Evolutionary conservation across 2,888 invertebrate species (phyloP), one percentile per base, ranked within the genome.

Genomic region (Lasioglossum leucozonium): DNA sequence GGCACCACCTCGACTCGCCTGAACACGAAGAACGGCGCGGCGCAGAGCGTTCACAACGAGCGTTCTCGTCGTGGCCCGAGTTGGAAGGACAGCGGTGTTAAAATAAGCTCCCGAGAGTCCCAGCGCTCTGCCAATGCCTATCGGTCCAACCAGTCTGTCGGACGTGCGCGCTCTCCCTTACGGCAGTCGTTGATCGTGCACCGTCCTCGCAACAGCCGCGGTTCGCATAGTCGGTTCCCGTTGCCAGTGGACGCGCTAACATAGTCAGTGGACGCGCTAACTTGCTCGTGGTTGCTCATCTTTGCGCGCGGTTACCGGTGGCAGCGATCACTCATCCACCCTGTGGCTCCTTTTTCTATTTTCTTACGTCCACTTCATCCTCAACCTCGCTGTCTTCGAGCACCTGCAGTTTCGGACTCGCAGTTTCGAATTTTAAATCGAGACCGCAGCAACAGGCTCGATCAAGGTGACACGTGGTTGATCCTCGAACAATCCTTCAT

Each of bases 31-130:
- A 51, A 22, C 82, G 73, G 76, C 58, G 77, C 83, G 81, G 62
- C 51, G 69, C 65, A 34, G 73, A 44, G 71, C 58, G 77, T 87
- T 89, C 79, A 84, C 88, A 79, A 67, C 71, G 81, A 65, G 79
- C 81, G 81, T 8, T 79, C 79, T 73, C 84, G 84, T 78, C 89
- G 88, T 84, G 87, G 89, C 89, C 87, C 87, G 89, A 89, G 90
- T 94, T 92, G 92, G 94, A 94, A 94, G 94, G 94, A 94, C 94
- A 93, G 94, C 82, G 89, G 94, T 94, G 94, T 94, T 94, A 94
- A 94, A 94, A 94, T 94, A 94, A 93, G 92, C 93, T 91, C 90
- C n/a, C 87, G 84, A 79, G 84, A 86, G 88, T 88, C 89, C 80
- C 90, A 87, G 88, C 85, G 91, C 89, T 90, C 88, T 93, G 93